Conservation (phyloP, 2,113 vertebrate species). For the Actenoides hombroni region DNA sequence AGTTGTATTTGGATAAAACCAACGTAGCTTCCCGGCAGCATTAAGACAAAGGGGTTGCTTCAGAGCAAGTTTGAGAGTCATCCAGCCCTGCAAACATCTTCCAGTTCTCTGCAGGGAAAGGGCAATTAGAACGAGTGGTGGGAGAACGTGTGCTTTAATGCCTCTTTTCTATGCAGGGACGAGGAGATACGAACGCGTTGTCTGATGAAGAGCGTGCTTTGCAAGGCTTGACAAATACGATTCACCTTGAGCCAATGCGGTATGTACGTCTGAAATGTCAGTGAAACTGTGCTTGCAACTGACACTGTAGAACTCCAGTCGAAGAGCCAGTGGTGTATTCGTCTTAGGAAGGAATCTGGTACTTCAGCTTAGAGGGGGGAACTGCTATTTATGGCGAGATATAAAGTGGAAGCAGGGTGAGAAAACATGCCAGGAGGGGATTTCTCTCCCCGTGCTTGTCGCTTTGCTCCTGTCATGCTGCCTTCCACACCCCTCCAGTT, state of each 20-base stretch:
- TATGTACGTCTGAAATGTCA: neutral
- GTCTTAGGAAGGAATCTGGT: neutral
- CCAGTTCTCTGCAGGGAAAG: neutral
- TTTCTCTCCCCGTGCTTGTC: neutral
- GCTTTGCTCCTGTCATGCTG: neutral
- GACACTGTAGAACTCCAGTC: rapidly evolving
- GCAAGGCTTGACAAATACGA: neutral
- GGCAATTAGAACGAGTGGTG: neutral
- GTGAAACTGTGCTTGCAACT: neutral
- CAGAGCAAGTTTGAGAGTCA: neutral
- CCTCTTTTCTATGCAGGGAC: neutral
- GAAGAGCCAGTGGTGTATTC: neutral
- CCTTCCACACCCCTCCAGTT: neutral
- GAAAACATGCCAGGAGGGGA: neutral
- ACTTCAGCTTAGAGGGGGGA: neutral
- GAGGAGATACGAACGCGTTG: neutral
- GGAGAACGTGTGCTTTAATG: neutral
- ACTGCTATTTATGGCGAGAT: neutral
- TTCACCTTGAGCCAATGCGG: neutral
- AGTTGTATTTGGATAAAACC: slow-evolving; percentile 17
- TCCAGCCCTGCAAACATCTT: neutral
- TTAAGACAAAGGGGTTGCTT: neutral
- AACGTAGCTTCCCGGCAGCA: neutral
- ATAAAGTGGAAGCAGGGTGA: neutral
- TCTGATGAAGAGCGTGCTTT: neutral